Evolutionary conservation across 2,888 invertebrate genomes (phyloP).

Genomic region (Digitonthophagus gazella): DNA sequence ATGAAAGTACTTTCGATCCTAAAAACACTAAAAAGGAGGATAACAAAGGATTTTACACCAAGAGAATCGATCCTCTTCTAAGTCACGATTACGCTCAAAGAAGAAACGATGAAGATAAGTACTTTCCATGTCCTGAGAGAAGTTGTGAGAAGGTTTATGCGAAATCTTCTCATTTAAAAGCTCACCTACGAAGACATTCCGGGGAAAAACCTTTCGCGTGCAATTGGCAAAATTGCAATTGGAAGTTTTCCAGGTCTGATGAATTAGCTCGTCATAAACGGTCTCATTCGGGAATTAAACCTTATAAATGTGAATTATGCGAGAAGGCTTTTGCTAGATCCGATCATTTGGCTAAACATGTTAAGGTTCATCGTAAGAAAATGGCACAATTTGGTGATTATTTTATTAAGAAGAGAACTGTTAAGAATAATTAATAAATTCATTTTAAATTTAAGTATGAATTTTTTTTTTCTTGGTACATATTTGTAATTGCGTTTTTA

Average conservation of each 20-base stretch:
- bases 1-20: conserved; percentile 42
- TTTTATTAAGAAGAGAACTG: conserved; percentile 25
- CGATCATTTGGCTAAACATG: conserved; percentile 91
- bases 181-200: conserved; percentile 80
- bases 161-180: conserved; percentile 87
- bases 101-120: conserved; percentile 52
- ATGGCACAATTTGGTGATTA: conserved; percentile 45
- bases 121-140: conserved; percentile 67
- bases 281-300: conserved; percentile 94
- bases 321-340: conserved; percentile 88
- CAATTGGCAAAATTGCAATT: conserved; percentile 72
- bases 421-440: conserved; percentile 17
- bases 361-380: conserved; percentile 75
- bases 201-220: conserved; percentile 64
- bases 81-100: conserved; percentile 45
- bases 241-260: conserved; percentile 93
- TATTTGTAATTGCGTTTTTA: too few relatives aligned
- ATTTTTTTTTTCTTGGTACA: too few relatives aligned
- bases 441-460: too few relatives aligned
- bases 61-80: conserved; percentile 34
- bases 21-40: conserved; percentile 27
- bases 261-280: conserved; percentile 89
- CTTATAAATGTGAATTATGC: conserved; percentile 86
- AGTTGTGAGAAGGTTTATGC: conserved; percentile 81
- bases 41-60: conserved; percentile 27